Evolutionary conservation across 2,113 vertebrate genomes (phyloP).

Genomic region (Odocoileus hemionus): DNA sequence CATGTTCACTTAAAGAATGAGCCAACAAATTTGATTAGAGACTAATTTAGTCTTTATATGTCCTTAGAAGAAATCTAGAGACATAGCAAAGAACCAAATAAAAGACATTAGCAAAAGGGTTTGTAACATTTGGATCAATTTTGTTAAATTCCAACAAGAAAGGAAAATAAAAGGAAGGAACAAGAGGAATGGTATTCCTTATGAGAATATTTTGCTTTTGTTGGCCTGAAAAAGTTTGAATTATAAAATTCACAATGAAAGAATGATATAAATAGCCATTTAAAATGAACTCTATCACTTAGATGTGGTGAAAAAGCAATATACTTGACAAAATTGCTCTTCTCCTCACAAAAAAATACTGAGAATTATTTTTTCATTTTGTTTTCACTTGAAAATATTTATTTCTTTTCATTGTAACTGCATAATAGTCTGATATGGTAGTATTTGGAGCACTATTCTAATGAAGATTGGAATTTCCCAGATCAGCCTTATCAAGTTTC

Average conservation of each 20-base stretch:
- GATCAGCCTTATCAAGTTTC: conserved; percentile 7
- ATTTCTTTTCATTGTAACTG: background rate
- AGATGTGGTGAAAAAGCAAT: background rate
- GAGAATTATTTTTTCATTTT: background rate
- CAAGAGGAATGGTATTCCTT: background rate
- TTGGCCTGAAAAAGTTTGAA: background rate
- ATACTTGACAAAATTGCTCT: background rate
- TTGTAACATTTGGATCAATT: conserved; percentile 38
- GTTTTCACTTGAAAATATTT: background rate
- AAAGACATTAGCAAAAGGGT: background rate
- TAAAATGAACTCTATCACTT: background rate
- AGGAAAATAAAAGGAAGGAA: conserved; percentile 28
- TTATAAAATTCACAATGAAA: background rate
- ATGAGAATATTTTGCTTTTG: conserved; percentile 1
- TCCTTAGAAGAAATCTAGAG: conserved; percentile 10
- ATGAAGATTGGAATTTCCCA: background rate
- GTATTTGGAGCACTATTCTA: background rate
- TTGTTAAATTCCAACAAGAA: background rate
- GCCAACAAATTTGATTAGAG: background rate
- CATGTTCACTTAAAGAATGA: background rate
- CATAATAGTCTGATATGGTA: background rate
- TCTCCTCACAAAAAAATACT: background rate
- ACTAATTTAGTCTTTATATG: background rate
- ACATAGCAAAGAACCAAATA: conserved; percentile 1
- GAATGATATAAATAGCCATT: background rate